phyloP scores from a whole-genome alignment of 2,888 invertebrate genomes.

The Tridacna crocea region DNA sequence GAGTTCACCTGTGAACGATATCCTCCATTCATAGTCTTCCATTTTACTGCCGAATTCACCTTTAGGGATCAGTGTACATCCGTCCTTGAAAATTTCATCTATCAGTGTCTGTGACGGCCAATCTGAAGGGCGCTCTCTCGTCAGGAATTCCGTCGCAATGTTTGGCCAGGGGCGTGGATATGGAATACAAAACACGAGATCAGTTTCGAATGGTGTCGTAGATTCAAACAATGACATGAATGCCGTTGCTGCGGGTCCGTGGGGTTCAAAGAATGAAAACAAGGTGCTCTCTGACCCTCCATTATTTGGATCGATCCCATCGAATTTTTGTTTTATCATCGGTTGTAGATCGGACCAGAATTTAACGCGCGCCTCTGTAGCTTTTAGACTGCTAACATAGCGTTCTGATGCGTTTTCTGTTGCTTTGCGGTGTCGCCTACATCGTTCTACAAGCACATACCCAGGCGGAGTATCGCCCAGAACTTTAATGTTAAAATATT shows the following conservation, averaged over 20 bases:
- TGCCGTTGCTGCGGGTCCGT: conserved; percentile 39
- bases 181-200: conserved; percentile 40
- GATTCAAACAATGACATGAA: conserved; percentile 14
- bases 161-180: conserved; percentile 44
- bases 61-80: conserved; percentile 43
- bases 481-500: conserved; percentile 38
- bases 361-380: conserved; percentile 24
- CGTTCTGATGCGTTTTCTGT: conserved; percentile 18
- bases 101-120: conserved; percentile 35
- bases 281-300: neutral
- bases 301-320: neutral
- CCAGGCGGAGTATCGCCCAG: conserved; percentile 31
- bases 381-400: conserved; percentile 40
- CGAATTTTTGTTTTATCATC: conserved; percentile 5
- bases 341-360: conserved; percentile 6
- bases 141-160: conserved; percentile 28
- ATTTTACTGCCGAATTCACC: conserved; percentile 38
- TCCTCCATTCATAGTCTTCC: conserved; percentile 49
- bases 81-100: conserved; percentile 23
- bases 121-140: conserved; percentile 21
- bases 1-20: conserved; percentile 47
- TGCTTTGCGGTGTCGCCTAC: conserved; percentile 22
- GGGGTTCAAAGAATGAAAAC: conserved; percentile 21
- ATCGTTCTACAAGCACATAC: conserved; percentile 33
- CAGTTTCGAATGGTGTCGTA: conserved; percentile 30